Conservation (phyloP, 2,888 invertebrate genomes). For the Himalopsyche kuldschensis region DNA sequence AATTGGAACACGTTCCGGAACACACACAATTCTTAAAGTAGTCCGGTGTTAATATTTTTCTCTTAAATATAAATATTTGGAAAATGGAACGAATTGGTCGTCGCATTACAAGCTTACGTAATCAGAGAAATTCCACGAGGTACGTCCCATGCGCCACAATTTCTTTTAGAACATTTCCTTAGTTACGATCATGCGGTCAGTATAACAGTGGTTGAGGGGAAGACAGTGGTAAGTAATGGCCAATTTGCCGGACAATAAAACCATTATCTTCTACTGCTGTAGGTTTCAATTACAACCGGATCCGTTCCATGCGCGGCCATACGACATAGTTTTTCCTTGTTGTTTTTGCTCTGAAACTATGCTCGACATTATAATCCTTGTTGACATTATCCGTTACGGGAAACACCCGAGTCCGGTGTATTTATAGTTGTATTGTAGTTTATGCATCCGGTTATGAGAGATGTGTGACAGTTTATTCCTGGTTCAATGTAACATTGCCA, state of each 20-base stretch:
- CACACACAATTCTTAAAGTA: too few relatives aligned
- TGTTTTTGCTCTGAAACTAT: not conserved
- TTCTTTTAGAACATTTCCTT: not conserved
- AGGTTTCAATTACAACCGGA: constrained; percentile 28
- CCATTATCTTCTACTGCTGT: constrained; percentile 32
- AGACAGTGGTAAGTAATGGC: constrained; percentile 34
- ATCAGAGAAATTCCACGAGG: too few relatives aligned
- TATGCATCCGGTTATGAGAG: not conserved
- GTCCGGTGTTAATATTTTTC: too few relatives aligned
- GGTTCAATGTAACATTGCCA: not conserved
- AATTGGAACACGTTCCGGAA: too few relatives aligned
- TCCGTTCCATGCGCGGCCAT: not conserved
- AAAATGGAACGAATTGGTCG: too few relatives aligned
- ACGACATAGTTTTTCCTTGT: not conserved
- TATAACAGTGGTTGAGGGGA: not conserved
- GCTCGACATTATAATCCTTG: not conserved
- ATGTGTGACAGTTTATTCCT: not conserved
- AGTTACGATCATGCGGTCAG: constrained; percentile 2
- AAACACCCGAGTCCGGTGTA: not conserved
- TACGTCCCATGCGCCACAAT: too few relatives aligned
- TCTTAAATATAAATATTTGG: too few relatives aligned
- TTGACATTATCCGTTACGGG: not conserved
- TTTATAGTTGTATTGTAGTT: not conserved
- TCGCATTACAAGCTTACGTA: too few relatives aligned
- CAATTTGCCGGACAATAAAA: constrained; percentile 39